Base-by-base conservation (phyloP, 2,888 invertebrate species). In the Aphodius sticticus region DNA sequence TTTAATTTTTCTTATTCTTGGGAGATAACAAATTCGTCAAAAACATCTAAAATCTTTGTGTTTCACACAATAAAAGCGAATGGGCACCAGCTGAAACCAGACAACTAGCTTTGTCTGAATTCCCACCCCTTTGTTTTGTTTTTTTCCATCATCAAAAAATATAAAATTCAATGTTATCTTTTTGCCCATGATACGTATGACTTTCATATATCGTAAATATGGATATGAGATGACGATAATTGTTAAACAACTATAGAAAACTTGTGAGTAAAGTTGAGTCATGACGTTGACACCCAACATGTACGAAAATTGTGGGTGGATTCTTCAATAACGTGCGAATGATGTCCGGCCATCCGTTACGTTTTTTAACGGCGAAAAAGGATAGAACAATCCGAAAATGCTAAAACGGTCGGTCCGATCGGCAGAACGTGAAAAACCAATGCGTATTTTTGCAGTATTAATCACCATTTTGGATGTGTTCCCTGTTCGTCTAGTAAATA, bases 401-500 rank as follows among this genome's bases (percentile, higher is more conserved):
- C 35, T 76, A 69, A 76, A 76, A 76, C 35, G 69, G 70, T 7
- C 53, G 53, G 7, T 9, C 12, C 53, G 53, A 12, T 12, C 53
- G 12, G 26, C 16, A n/a, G 6, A 77, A 69, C 16, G 16, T 76
- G 37, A 35, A 74, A 71, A 14, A 38, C 82, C 83, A 84, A 84
- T 87, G 85, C 86, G 86, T 85, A 87, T 84, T 85, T 82, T 83
- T 84, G 84, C 84, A 84, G 86, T 53, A 86, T 86, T 84, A 84
- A 83, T 83, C 80, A 82, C 84, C 85, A 84, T 86, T 86, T 86
- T 86, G 84, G 84, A 84, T 82, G 70, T 81, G 82, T 82, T 81
- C 82, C 15, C 37, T 35, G 36, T 74, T 35, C 16, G 70, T 16
- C n/a, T 74, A n/a, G 74, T 85, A 86, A 86, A 85, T 88, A 87